Evolutionary conservation across 2,113 vertebrate genomes (phyloP), one percentile per base, ranked within the genome.

Genomic region (Choloepus hoffmanni): DNA sequence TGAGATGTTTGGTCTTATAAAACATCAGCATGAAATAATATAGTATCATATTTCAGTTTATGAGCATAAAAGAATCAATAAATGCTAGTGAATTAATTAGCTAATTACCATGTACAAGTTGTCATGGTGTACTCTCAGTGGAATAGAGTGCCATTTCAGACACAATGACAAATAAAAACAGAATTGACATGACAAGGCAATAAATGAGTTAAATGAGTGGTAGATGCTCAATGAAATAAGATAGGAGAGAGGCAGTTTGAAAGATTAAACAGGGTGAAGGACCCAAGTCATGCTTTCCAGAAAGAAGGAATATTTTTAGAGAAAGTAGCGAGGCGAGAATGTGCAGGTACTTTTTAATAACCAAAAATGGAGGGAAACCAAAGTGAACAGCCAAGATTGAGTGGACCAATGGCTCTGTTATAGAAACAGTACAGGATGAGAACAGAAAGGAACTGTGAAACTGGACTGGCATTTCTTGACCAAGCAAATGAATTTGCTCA

Each of bases 31-130:
- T 45, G n/a, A 86, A 67, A 73, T 85, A 62, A 68, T 53, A 84
- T 95, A 63, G 0, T 65, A 60, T n/a, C 18, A 11, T 65, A 78
- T 93, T 93, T 89, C 73, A 92, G 48, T 43, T 65, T 55, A 40
- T 72, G 53, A 65, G 3, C 21, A 58, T 3, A 33, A 73, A 88
- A 62, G 0, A 45, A 60, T 53, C 11, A 45, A 40, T 79, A 94
- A 84, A 81, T 94, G 23, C 24, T 90, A 78, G 13, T 77, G 24
- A 67, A 76, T 62, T 73, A 58, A 87, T 87, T 74, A 79, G 21
- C 60, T 79, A 68, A 89, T 36, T n/a, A 50, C 53, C 23, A 28
- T 63, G 24, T 73, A 28, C 24, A 60, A 45, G 90, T 62, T 63
- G 30, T 79, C n/a, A 63, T 28, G 23, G 5, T 36, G 68, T 7